Evolutionary conservation across 2,113 vertebrate species (phyloP), one percentile per base, ranked within the genome.

Genomic region (Nothoprocta perdicaria): DNA sequence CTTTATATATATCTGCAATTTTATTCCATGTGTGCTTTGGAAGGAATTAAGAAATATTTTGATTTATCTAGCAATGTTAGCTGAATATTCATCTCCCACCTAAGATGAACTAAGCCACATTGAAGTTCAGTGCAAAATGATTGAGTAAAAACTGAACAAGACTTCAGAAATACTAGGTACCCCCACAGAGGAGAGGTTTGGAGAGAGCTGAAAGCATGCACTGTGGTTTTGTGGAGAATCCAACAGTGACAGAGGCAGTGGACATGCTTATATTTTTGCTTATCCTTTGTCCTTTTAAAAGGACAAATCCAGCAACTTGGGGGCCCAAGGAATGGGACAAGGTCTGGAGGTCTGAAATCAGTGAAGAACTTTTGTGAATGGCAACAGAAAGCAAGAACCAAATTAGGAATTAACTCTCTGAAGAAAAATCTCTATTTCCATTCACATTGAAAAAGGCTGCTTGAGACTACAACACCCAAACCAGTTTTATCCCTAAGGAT

Each of bases 1-100:
- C 80, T 55, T 93, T 94, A 84, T 91, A 17, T 72, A 63, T n/a
- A n/a, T 48, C 63, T 87, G 31, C 52, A 89, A 6, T 86, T 88
- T 86, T 88, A 88, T n/a, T 85, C 79, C 33, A 10, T 40, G 38
- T 72, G 53, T 65, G n/a, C 15, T 91, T 86, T 88, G 58, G 50
- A 91, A 16, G n/a, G 57, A 84, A 89, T 16, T 40, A 45, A 80
- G 60, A 68, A 94, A 88, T 77, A 29, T 48, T 83, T 84, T 26
- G 35, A 81, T 69, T 78, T 69, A 89, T 69, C 45, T 66, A 57
- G 46, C 29, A 57, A 55, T 12, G 83, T 89, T 67, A 80, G 24
- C 65, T 89, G 41, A 91, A 80, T 33, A 62, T 27, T 61, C 40
- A 60, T 86, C 43, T 84, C 46, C 72, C 40, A 68, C 52, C 23